Base-by-base conservation (phyloP, 2,888 invertebrate species). In the Cactoblastis cactorum region DNA sequence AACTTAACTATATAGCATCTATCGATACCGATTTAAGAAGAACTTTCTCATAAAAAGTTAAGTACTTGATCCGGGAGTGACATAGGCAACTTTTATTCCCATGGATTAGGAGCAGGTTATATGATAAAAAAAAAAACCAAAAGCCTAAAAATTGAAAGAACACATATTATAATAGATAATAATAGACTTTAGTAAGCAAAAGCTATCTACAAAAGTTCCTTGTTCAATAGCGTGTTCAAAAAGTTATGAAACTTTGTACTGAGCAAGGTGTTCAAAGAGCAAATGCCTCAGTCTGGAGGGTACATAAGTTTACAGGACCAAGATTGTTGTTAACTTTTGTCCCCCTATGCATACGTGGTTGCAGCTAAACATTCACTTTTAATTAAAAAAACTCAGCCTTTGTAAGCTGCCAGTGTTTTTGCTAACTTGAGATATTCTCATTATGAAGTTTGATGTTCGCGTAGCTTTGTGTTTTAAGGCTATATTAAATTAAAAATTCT, bases 291-390 rank as follows among this genome's bases (percentile, higher is more conserved):
- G n/a, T n/a, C n/a, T n/a, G n/a, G n/a, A n/a, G n/a, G n/a, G 9
- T 35, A 14, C 3, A 14, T 4, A 14, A 18, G 9, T 18, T 17
- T 17, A 37, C 37, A 37, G 15, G 37, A 37, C 37, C 37, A 37
- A 37, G 37, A 37, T 37, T 37, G 37, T 37, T 37, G 37, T 17
- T 37, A 37, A 37, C 17, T 74, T 46, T 12, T 19, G 62, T 58
- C 60, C 69, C 69, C n/a, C 64, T 61, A 55, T 66, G 47, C 37
- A 48, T 48, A 48, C 47, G 49, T 34, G 49, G 33, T 56, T 57
- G 55, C 56, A 39, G 11, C 41, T 34, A 33, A 33, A 39, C 33
- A 41, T 33, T 18, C 49, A 49, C 49, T 39, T 47, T 41, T 49
- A 41, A 39, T 49, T 32, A 41, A 49, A 37, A n/a, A 49, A 48